Evolutionary conservation across 2,113 vertebrate genomes (phyloP).

Genomic region (Siniperca chuatsi): DNA sequence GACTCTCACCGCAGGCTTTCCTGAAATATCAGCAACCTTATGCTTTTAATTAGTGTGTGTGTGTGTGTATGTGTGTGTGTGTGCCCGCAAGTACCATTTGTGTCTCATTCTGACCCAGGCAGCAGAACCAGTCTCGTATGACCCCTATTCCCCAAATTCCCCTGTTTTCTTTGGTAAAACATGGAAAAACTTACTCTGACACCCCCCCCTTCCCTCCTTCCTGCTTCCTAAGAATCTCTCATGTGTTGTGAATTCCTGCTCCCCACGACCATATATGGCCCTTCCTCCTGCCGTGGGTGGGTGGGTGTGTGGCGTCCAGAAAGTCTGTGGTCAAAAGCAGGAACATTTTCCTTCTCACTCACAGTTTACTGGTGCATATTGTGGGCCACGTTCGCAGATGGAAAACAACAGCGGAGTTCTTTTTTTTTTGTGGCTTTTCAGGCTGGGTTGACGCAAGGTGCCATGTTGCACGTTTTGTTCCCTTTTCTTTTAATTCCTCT

Average conservation of each 20-base stretch:
- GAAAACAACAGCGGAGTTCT: constrained; percentile 49
- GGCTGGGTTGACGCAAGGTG: constrained; percentile 52
- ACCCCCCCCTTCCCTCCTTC: constrained; percentile 53
- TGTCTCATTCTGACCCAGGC: constrained; percentile 63
- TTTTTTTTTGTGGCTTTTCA: constrained; percentile 15
- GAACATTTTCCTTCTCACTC: constrained; percentile 67
- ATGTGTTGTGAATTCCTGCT: constrained; percentile 57
- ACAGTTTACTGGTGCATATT: constrained; percentile 51
- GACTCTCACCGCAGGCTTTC: constrained; percentile 68
- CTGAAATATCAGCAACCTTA: constrained; percentile 77
- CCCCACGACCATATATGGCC: constrained; percentile 67
- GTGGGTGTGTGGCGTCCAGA: constrained; percentile 62
- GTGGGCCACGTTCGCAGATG: constrained; percentile 28
- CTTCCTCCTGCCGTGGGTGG: constrained; percentile 59
- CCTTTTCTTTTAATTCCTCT: constrained; percentile 26
- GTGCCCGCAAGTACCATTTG: constrained; percentile 45
- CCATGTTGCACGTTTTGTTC: constrained; percentile 41
- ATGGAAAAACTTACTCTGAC: constrained; percentile 74
- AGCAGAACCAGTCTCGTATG: constrained; percentile 55
- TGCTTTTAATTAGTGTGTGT: constrained; percentile 76
- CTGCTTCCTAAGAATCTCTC: constrained; percentile 64
- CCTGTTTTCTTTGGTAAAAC: constrained; percentile 75
- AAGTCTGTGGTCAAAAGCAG: constrained; percentile 68
- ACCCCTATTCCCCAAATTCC: constrained; percentile 61
- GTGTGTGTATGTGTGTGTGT: constrained; percentile 37